Evolutionary conservation across 2,113 vertebrate genomes (phyloP), one percentile per base, ranked within the genome.

Genomic region (Larimichthys polyactis): DNA sequence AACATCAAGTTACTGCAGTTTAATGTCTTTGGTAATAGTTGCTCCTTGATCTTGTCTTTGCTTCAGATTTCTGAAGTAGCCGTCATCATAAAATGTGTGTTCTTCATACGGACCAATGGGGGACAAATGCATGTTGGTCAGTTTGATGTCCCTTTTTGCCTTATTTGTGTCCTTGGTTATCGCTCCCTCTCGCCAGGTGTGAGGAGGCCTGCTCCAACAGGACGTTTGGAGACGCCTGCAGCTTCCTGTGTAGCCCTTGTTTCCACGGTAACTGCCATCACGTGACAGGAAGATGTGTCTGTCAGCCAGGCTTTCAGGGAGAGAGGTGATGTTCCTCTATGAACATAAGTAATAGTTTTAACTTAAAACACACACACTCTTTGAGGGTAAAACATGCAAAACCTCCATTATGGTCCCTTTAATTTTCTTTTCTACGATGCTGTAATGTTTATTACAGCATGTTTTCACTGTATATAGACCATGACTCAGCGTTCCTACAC

Each of bases 251-350:
- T 67, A 90, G 94, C 0, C 78, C 93, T 49, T 99, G 98, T 77
- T 60, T 94, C 73, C 91, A 93, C 0, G 98, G 98, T 15, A 77
- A 82, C 75, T 99, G 98, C n/a, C 93, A 99, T 68, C 94, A 96
- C 0, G 94, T 96, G 89, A 97, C 96, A 24, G 98, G 98, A 90
- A 96, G 78, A 14, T 99, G 98, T 64, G 3, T 96, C 87, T 99
- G 98, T 91, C 91, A 87, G 22, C 85, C 93, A 0, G 98, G 98
- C 75, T 98, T 95, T 90, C 96, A 95, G 94, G 97, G 97, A 68
- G 88, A 93, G 85, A 99, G 98, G 98, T 99, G 93, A 95, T n/a
- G 17, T 62, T 51, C 60, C 43, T 36, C 15, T 44, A 11, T 40
- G 27, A 14, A 36, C 19, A 7, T 40, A 12, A 10, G 36, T 36